A percentile compares a stretch with the other conserved stretches of the same genome.
Conservation (phyloP, 2,888 invertebrate genomes). For the Odontocerum albicorne region DNA sequence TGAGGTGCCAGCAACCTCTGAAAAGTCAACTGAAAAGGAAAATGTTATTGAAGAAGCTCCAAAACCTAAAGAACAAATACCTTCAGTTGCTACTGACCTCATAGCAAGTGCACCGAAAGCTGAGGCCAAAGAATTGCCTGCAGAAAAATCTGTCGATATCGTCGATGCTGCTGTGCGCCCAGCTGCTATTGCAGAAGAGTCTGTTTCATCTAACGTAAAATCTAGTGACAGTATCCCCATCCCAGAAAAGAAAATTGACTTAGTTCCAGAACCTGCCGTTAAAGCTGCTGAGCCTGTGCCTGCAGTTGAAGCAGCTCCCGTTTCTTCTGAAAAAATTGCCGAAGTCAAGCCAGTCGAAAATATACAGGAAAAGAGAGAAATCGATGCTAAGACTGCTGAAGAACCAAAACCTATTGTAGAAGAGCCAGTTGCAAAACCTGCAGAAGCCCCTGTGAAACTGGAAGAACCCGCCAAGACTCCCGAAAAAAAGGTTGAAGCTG, state of each 20-base stretch:
- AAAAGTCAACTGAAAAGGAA: constrained; percentile 35
- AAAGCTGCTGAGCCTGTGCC: constrained; percentile 5
- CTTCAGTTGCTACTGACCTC: constrained; percentile 30
- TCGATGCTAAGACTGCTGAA: constrained; percentile 39
- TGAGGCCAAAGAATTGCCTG: constrained; percentile 39
- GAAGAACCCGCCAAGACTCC: constrained; percentile 36
- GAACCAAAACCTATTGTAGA: constrained; percentile 32
- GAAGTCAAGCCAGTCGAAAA: constrained; percentile 42
- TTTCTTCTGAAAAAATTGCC: constrained; percentile 43
- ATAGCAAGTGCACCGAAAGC: constrained; percentile 37
- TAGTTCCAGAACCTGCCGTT: constrained; percentile 41
- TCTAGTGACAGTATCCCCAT: constrained; percentile 42
- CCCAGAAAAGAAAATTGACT: constrained; percentile 48
- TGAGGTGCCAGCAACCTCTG: not conserved
- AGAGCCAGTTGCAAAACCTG: constrained; percentile 44
- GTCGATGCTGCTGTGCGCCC: constrained; percentile 45
- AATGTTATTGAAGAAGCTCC: constrained; percentile 36
- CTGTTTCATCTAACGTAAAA: constrained; percentile 25
- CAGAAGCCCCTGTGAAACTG: constrained; percentile 31
- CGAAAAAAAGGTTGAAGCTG: constrained; percentile 18
- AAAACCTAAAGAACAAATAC: constrained; percentile 34
- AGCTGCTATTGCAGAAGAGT: constrained; percentile 48
- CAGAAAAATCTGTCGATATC: constrained; percentile 43
- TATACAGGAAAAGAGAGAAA: constrained; percentile 24
- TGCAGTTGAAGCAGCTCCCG: constrained; percentile 14